Conservation (phyloP, 1,140 invertebrate genomes). For the Calephelis nemesis region DNA sequence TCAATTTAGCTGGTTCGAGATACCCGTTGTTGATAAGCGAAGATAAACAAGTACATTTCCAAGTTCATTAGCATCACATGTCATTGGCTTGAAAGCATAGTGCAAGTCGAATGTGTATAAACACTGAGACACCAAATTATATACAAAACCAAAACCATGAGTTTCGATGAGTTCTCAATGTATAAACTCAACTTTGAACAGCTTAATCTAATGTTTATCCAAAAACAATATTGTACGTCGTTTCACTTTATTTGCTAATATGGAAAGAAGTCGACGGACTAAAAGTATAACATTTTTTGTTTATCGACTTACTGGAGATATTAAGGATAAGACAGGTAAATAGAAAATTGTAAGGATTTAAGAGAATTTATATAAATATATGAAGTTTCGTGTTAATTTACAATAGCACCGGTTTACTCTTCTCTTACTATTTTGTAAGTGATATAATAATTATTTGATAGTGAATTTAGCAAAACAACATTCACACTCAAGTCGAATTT, state of each 20-base stretch:
- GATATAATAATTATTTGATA: no score
- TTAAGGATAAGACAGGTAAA: neutral
- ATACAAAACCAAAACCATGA: conserved; percentile 4
- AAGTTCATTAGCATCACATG: conserved; percentile 6
- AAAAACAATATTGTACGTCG: conserved; percentile 8
- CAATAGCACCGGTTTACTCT: conserved; percentile 9
- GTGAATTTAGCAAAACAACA: no score
- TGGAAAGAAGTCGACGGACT: neutral
- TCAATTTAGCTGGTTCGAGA: neutral
- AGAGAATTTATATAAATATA: conserved; percentile 6
- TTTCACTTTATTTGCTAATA: conserved; percentile 11
- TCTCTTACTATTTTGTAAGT: neutral
- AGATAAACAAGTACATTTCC: conserved; percentile 3
- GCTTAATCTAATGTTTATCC: neutral
- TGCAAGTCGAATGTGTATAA: conserved; percentile 1
- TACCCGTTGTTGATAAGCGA: neutral
- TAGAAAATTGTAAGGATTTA: neutral
- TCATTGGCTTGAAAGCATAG: conserved; percentile 8
- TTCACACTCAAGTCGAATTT: no score
- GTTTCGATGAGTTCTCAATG: neutral
- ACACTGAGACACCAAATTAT: neutral
- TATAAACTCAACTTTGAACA: neutral
- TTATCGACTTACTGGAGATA: neutral
- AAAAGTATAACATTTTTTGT: neutral
- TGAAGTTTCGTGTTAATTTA: conserved; percentile 6